These are phyloP conservation scores for Grantiella picta DNA, from an alignment of 2,113 vertebrate species.

Conservation along the genomic window DNA sequence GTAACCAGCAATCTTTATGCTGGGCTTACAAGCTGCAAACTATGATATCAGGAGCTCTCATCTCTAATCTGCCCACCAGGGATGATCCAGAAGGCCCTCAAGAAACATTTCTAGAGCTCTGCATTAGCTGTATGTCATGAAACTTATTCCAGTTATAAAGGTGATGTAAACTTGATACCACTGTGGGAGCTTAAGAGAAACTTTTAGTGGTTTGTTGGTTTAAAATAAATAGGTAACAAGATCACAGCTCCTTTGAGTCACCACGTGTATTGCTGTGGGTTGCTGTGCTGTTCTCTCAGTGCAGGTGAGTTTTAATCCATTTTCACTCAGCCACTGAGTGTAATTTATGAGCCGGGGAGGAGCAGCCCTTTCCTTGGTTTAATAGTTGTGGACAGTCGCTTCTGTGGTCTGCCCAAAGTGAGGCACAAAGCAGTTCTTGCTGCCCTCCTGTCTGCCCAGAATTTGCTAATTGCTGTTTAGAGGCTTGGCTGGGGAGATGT, in stretches of 20 bases:
- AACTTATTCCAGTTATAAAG: background rate
- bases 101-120: background rate
- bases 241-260: background rate
- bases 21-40: background rate
- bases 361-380: background rate
- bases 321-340: background rate
- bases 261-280: background rate
- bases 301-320: background rate
- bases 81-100: background rate
- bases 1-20: background rate
- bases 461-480: slow-evolving; percentile 10
- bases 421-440: background rate
- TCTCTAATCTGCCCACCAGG: background rate
- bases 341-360: background rate
- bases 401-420: background rate
- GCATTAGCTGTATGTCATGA: background rate
- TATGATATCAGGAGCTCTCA: background rate
- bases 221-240: background rate
- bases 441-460: background rate
- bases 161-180: background rate
- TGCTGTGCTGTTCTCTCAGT: background rate
- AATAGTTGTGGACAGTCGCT: background rate
- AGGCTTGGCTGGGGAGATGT: background rate
- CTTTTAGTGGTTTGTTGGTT: background rate
- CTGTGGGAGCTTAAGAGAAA: background rate